These are phyloP conservation scores for Cynopterus sphinx DNA, from an alignment of 2,797 vertebrate species.

Conservation along the genomic window DNA sequence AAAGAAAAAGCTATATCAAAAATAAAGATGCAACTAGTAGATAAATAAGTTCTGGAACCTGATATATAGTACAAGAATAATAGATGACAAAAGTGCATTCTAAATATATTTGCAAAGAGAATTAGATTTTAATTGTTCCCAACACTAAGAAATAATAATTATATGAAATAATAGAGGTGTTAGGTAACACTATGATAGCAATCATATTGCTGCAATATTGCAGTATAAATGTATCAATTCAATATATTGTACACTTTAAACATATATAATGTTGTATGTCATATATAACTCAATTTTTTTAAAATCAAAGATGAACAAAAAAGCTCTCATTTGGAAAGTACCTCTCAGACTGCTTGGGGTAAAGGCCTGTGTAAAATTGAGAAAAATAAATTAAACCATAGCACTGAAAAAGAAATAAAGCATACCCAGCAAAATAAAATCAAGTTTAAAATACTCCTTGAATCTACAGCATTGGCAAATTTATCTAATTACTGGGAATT, in stretches of 20 bases:
- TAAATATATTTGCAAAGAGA: background rate
- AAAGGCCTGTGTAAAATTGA: background rate
- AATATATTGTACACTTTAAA: background rate
- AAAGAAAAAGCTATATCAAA: background rate
- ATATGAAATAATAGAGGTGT: background rate
- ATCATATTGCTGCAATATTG: background rate
- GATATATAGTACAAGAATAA: background rate
- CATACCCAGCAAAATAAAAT: conserved; percentile 44
- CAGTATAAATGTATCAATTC: background rate
- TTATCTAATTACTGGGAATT: conserved; percentile 41
- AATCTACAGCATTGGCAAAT: conserved; percentile 6
- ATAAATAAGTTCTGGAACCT: background rate
- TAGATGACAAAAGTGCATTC: background rate
- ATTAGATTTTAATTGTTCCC: background rate
- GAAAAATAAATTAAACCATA: background rate
- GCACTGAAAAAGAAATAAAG: conserved; percentile 20
- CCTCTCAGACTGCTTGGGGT: background rate
- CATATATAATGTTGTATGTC: background rate
- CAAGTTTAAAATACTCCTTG: conserved; percentile 27
- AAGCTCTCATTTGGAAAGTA: background rate
- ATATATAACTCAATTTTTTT: background rate
- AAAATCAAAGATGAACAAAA: conserved; percentile 6
- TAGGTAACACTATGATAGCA: too few relatives aligned
- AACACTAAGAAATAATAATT: background rate
- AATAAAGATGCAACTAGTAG: background rate